A percentile compares a stretch with the other conserved stretches of the same genome.
Evolutionary conservation across 2,113 vertebrate genomes (phyloP).

Genomic region (Laticauda colubrina): DNA sequence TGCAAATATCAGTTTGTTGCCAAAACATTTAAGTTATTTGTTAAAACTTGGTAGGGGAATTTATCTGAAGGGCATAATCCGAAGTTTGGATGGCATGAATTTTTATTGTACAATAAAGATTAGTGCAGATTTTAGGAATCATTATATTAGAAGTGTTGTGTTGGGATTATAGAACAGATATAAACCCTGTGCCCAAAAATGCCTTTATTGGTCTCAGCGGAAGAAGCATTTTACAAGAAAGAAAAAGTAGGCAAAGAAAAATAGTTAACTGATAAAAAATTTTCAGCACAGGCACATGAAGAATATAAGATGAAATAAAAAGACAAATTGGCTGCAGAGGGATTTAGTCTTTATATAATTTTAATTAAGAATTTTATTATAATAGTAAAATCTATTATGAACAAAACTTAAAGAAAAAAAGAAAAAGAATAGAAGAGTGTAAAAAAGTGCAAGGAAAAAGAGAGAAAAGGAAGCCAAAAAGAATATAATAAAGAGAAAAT

Average conservation of each 20-base stretch:
- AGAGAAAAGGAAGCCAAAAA: neutral
- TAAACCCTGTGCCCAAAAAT: neutral
- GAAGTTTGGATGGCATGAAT: neutral
- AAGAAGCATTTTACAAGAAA: neutral
- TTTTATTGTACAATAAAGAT: neutral
- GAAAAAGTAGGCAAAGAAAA: neutral
- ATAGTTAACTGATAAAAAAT: neutral
- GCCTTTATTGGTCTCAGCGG: neutral
- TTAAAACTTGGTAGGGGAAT: neutral
- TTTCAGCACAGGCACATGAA: neutral
- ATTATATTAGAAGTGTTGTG: neutral
- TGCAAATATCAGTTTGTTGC: neutral
- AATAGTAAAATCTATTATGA: neutral
- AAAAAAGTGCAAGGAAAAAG: neutral
- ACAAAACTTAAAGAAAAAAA: neutral
- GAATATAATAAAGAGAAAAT: neutral
- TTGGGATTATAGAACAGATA: neutral
- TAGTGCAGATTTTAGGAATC: neutral
- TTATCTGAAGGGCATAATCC: neutral
- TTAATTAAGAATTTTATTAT: neutral
- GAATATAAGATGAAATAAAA: neutral
- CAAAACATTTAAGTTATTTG: neutral
- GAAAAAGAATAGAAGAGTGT: neutral
- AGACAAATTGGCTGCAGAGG: neutral
- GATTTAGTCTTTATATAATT: neutral